Evolutionary conservation across 1,140 invertebrate genomes (phyloP).

Genomic region (Lordiphosa collinella): DNA sequence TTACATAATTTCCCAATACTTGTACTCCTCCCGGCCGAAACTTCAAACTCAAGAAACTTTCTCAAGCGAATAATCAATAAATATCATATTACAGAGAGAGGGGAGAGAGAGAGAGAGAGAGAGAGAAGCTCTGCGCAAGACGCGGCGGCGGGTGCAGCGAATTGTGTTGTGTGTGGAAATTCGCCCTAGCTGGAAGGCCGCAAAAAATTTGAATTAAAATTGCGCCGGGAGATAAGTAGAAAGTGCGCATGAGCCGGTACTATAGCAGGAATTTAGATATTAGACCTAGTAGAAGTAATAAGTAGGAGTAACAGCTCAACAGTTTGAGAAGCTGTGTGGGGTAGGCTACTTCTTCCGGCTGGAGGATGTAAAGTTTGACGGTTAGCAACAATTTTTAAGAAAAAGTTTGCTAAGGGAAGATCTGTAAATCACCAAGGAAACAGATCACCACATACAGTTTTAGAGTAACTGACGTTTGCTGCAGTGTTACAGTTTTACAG

Average conservation of each 20-base stretch:
- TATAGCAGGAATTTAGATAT: no score
- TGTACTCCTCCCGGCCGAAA: constrained; percentile 19
- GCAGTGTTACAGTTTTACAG: constrained; percentile 17
- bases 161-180: constrained; percentile 14
- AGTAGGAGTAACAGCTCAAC: not conserved
- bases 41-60: constrained; percentile 29
- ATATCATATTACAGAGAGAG: constrained; percentile 49
- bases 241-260: constrained; percentile 11
- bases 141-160: not conserved
- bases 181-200: constrained; percentile 13
- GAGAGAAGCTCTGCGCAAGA: constrained; percentile 22
- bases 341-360: no score
- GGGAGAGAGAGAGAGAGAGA: not conserved
- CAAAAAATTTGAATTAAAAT: constrained; percentile 11
- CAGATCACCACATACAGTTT: not conserved
- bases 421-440: not conserved
- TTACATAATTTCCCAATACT: constrained; percentile 41
- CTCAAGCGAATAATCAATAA: constrained; percentile 60
- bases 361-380: not conserved
- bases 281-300: constrained; percentile 5
- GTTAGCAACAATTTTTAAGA: not conserved
- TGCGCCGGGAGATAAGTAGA: not conserved
- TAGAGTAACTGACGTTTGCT: not conserved
- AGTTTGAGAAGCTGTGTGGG: constrained; percentile 3
- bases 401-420: no score